These are phyloP conservation scores for Araneus ventricosus DNA, from an alignment of 1,140 invertebrate species.

Conservation along the genomic window DNA sequence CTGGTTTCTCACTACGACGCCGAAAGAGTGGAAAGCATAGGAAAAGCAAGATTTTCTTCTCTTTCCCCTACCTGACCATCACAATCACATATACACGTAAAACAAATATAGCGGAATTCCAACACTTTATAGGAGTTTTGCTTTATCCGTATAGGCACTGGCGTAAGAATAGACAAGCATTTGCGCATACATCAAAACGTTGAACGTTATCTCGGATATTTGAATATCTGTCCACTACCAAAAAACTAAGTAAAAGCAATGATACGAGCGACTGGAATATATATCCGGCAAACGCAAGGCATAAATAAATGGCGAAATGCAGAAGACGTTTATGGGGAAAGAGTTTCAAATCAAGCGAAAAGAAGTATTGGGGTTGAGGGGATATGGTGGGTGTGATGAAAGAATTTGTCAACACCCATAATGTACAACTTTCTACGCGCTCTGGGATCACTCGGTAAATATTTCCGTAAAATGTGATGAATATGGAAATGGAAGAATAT, in stretches of 20 bases:
- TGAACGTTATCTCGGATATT: constrained; percentile 39
- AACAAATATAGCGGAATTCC: constrained; percentile 58
- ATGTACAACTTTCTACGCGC: constrained; percentile 22
- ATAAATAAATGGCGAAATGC: constrained; percentile 19
- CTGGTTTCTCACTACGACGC: not conserved
- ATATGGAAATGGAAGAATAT: not conserved
- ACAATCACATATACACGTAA: constrained; percentile 53
- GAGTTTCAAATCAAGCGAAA: constrained; percentile 43
- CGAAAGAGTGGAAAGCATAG: not conserved
- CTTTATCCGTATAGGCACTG: not conserved
- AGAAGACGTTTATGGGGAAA: constrained; percentile 30
- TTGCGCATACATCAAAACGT: constrained; percentile 40
- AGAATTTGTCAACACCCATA: constrained; percentile 39
- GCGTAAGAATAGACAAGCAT: constrained; percentile 10
- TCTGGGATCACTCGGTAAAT: too few relatives aligned
- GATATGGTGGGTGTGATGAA: not conserved
- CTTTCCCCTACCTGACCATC: not conserved
- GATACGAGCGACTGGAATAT: not conserved
- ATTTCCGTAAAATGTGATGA: not conserved
- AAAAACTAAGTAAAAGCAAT: not conserved
- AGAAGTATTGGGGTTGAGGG: too few relatives aligned
- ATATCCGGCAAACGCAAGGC: constrained; percentile 20
- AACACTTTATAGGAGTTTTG: constrained; percentile 34
- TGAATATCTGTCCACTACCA: constrained; percentile 17
- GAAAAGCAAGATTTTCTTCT: constrained; percentile 1